Base-by-base conservation (phyloP, 2,113 vertebrate genomes). In the Gavialis gangeticus region DNA sequence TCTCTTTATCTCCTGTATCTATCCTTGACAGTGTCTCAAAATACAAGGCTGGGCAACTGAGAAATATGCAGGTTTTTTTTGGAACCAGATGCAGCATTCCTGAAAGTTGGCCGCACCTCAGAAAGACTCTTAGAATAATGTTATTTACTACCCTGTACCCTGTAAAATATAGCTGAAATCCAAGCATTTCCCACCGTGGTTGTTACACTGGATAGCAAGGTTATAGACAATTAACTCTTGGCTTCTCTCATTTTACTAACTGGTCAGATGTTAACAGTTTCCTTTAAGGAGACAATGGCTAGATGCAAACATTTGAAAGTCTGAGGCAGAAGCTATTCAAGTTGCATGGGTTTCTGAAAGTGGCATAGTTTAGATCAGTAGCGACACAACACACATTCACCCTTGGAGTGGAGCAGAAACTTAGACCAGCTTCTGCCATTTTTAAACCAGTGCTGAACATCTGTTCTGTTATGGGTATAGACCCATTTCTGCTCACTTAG, bases 31-130 rank as follows among this genome's bases (percentile, higher is more conserved):
- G 19, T 58, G 75, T 22, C 86, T 93, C 57, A 37, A 85, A 89
- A 89, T 96, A 94, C 78, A 67, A 92, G 89, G 91, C 95, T 93
- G 89, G 95, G 92, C 91, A 94, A 93, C 97, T 27, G 85, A 96
- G 86, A 97, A 98, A 92, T 92, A 96, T 37, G 17, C 91, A 96
- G 93, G 91, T 93, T 97, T 97, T 97, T 86, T 97, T 96, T 98
- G 96, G 95, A 96, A 71, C 17, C 37, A 96, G 94, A 88, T 24
- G n/a, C 1, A 1, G 82, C 95, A 96, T 98, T 98, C 96, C 94
- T 96, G 96, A 93, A 95, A 95, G 90, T 93, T 98, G 97, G 96
- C 97, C 94, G 83, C 16, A 93, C 93, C 96, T 97, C 92, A 97
- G 90, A 97, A 95, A 93, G 87, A 75, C 85, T 96, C 90, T 55